Percentiles rank a stretch among this genome's conserved stretches.
phyloP scores from a whole-genome alignment of 92 coral and sea anemone species.

The Blastomussa wellsi region DNA sequence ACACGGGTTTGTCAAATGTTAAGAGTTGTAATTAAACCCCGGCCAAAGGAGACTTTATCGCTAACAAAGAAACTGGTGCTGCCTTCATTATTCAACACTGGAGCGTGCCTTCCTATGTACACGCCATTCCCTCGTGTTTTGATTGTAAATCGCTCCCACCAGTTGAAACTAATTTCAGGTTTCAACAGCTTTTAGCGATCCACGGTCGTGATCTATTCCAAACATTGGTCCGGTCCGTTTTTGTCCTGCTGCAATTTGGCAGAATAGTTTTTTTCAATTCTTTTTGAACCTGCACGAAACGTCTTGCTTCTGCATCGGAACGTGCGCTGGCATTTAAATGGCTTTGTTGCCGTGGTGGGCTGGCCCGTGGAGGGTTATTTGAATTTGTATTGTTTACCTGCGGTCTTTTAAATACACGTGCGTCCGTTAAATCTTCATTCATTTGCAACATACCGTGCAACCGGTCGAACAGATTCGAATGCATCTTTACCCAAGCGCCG shows the following conservation, averaged over 20 bases:
- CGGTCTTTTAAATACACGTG: slow-evolving; percentile 40
- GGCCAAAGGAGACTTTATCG: slow-evolving; percentile 5
- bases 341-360: slow-evolving; percentile 19
- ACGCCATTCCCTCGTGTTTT: slow-evolving; percentile 38
- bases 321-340: slow-evolving; percentile 24
- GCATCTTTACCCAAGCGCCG: slow-evolving; percentile 21
- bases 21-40: slow-evolving; percentile 17
- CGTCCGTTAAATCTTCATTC: slow-evolving; percentile 29
- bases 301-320: neutral
- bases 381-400: slow-evolving; percentile 44
- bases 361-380: slow-evolving; percentile 32
- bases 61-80: slow-evolving; percentile 33
- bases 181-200: neutral
- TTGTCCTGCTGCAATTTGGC: neutral
- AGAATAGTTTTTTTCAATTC: neutral
- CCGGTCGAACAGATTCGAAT: slow-evolving; percentile 9
- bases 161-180: slow-evolving; percentile 18
- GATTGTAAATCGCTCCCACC: slow-evolving; percentile 36
- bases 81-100: slow-evolving; percentile 28
- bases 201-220: neutral
- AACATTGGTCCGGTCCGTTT: neutral
- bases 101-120: slow-evolving; percentile 5
- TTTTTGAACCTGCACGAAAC: neutral
- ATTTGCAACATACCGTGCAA: slow-evolving; percentile 6
- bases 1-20: slow-evolving; percentile 23